Evolutionary conservation across 2,888 invertebrate genomes (phyloP).

Genomic region (Polydesmus complanatus): DNA sequence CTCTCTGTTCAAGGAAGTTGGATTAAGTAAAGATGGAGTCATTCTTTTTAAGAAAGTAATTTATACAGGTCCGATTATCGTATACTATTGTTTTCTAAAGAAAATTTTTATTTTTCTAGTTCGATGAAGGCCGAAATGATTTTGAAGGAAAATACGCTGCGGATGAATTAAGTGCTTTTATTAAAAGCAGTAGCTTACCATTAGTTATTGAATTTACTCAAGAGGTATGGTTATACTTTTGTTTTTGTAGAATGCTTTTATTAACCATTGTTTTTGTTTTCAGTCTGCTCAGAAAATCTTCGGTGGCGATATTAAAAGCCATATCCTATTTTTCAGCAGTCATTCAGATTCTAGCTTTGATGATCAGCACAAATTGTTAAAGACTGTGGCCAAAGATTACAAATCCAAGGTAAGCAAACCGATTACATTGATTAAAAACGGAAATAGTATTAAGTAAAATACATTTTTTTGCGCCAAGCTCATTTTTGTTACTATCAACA

Average conservation of each 20-base stretch:
- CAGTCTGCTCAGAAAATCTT: conserved; percentile 93
- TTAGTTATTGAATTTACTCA: conserved; percentile 91
- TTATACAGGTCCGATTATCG: conserved; percentile 7
- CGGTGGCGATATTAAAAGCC: conserved; percentile 93
- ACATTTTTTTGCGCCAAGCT: conserved; percentile 39
- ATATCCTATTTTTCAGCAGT: conserved; percentile 86
- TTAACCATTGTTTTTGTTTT: conserved; percentile 16
- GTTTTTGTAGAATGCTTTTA: too few species aligned
- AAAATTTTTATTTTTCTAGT: conserved; percentile 39
- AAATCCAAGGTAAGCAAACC: conserved; percentile 58
- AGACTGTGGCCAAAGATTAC: conserved; percentile 73
- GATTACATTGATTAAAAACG: not conserved
- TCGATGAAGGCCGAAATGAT: conserved; percentile 66
- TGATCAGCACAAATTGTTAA: conserved; percentile 62
- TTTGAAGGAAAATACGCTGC: conserved; percentile 54
- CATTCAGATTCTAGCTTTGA: conserved; percentile 68
- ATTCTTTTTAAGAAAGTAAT: conserved; percentile 81
- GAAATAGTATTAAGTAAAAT: not conserved
- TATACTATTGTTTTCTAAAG: not conserved
- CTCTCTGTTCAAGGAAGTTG: conserved; percentile 62
- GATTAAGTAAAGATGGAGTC: conserved; percentile 61
- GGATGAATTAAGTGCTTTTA: conserved; percentile 63
- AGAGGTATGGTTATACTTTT: conserved; percentile 38
- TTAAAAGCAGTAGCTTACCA: conserved; percentile 70
- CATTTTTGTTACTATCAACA: conserved; percentile 88